A percentile compares a stretch with the other conserved stretches of the same genome.
These are phyloP conservation scores for Hirudo medicinalis DNA, from an alignment of 1,140 invertebrate species.

Conservation along the genomic window DNA sequence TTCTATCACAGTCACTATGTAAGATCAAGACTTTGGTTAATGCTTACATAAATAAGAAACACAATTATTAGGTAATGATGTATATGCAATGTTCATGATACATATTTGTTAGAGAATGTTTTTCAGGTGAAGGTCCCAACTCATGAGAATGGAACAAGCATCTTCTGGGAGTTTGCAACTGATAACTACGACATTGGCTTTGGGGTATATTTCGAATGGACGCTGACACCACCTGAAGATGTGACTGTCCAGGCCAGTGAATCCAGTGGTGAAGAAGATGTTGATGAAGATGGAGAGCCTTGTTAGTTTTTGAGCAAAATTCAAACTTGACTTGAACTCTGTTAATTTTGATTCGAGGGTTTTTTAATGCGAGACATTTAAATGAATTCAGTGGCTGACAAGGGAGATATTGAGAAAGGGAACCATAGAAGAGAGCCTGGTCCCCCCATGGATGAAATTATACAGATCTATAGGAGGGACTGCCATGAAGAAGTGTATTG, in stretches of 20 bases:
- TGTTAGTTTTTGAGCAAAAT: neutral
- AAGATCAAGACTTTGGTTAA: no score
- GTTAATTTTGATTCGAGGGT: neutral
- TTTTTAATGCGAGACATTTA: no score
- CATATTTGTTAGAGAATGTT: neutral
- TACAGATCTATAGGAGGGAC: slow-evolving; percentile 35
- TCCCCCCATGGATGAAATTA: slow-evolving; percentile 61
- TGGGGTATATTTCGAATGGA: slow-evolving; percentile 96
- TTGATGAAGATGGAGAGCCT: slow-evolving; percentile 13
- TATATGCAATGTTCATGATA: no score
- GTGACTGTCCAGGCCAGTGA: slow-evolving; percentile 29
- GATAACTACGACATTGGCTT: slow-evolving; percentile 96
- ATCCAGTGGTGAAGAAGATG: slow-evolving; percentile 16
- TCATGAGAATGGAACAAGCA: slow-evolving; percentile 73
- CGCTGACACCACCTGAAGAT: slow-evolving; percentile 57
- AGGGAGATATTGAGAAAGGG: slow-evolving; percentile 17
- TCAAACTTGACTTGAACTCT: neutral
- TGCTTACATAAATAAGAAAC: no score
- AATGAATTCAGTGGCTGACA: slow-evolving; percentile 4
- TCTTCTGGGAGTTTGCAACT: slow-evolving; percentile 99
- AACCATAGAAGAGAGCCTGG: slow-evolving; percentile 8
- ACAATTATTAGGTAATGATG: no score
- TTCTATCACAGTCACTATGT: no score
- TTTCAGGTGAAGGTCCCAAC: slow-evolving; percentile 76
- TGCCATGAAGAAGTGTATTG: slow-evolving; percentile 58